Evolutionary conservation across 1,140 invertebrate genomes (phyloP).

Genomic region (Heliothis subflexa): DNA sequence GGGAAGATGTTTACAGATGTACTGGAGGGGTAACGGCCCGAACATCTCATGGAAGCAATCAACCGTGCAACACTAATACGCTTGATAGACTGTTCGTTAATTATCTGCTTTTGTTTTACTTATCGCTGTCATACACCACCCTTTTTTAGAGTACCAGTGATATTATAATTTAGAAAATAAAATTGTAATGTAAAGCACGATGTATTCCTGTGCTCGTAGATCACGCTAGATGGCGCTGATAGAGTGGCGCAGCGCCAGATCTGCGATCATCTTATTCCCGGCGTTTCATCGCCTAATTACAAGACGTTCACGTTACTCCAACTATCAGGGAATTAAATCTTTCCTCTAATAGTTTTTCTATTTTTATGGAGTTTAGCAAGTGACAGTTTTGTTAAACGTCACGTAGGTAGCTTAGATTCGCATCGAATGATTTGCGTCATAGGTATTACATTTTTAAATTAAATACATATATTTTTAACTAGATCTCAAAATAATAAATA

Average conservation of each 20-base stretch:
- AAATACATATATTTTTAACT: not conserved
- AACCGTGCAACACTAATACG: conserved; percentile 74
- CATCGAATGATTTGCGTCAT: not conserved
- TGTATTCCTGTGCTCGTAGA: conserved; percentile 62
- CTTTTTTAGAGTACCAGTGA: conserved; percentile 9
- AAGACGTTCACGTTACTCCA: conserved; percentile 51
- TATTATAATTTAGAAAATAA: conserved; percentile 11
- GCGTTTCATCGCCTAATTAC: conserved; percentile 70
- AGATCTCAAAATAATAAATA: not conserved
- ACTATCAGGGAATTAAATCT: conserved; percentile 29
- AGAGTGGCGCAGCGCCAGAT: conserved; percentile 77
- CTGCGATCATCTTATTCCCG: conserved; percentile 67
- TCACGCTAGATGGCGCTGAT: conserved; percentile 72
- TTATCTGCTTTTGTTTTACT: conserved; percentile 62
- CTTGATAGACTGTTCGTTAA: conserved; percentile 74
- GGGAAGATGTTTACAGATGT: conserved; percentile 85
- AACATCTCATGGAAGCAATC: conserved; percentile 75
- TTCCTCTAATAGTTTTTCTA: conserved; percentile 36
- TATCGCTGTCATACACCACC: conserved; percentile 13
- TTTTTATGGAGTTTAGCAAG: conserved; percentile 23
- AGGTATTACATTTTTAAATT: no score
- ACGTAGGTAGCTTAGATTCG: not conserved
- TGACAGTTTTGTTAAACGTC: conserved; percentile 7
- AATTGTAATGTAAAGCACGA: conserved; percentile 25
- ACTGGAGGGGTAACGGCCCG: conserved; percentile 74